These are phyloP conservation scores for Ranitomeya variabilis DNA, from an alignment of 2,113 vertebrate species.

Conservation along the genomic window DNA sequence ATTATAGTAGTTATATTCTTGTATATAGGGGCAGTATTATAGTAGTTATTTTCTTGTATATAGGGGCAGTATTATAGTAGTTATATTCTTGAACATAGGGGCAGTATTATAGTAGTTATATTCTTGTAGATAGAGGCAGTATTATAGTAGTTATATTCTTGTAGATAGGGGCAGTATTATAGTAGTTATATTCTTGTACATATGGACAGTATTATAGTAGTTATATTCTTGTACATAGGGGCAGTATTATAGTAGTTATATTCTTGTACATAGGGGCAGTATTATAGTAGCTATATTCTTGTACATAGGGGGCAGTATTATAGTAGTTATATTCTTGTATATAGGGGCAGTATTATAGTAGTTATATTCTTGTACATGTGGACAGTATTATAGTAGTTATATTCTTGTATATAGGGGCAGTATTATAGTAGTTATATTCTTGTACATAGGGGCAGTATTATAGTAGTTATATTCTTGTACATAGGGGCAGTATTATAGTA, in stretches of 20 bases:
- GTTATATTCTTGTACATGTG: background rate
- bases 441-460: too few species aligned
- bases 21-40: background rate
- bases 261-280: too few species aligned
- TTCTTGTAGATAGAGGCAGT: background rate
- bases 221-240: too few species aligned
- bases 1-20: background rate
- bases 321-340: conserved; percentile 4
- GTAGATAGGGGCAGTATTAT: too few species aligned
- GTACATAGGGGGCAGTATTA: background rate
- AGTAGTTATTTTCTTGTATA: conserved; percentile 9
- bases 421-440: too few species aligned
- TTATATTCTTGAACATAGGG: background rate
- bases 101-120: conserved; percentile 20
- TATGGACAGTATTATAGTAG: too few species aligned
- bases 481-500: too few species aligned
- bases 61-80: conserved; percentile 8
- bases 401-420: background rate
- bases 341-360: background rate
- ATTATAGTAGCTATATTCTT: too few species aligned
- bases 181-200: too few species aligned
- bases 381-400: background rate
- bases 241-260: too few species aligned
- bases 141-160: too few species aligned
- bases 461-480: too few species aligned